Conservation (phyloP, 2,797 vertebrate species). For the Xyrichtys novacula region DNA sequence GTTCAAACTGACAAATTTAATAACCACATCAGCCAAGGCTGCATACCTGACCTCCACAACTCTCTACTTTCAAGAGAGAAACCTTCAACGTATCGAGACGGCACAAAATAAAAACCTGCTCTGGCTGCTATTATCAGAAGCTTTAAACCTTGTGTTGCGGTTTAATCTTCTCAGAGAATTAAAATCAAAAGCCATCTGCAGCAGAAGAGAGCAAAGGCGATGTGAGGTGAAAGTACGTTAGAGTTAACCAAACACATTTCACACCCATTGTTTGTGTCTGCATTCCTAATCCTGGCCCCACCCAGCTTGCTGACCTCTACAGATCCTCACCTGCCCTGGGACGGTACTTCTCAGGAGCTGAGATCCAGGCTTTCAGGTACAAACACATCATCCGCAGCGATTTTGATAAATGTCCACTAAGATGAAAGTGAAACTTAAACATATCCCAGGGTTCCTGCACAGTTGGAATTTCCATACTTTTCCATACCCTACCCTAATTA, state of each 20-base stretch:
- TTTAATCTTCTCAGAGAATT: not conserved
- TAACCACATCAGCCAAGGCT: not conserved
- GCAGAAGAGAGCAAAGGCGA: not conserved
- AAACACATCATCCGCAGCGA: not conserved
- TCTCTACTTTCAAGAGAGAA: not conserved
- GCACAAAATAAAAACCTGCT: conserved; percentile 4
- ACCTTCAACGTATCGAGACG: not conserved
- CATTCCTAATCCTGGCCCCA: conserved; percentile 43
- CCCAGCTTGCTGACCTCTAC: conserved; percentile 73
- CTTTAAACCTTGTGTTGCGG: no score
- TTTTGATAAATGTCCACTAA: not conserved
- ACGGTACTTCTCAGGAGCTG: conserved; percentile 70
- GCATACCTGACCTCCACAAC: not conserved
- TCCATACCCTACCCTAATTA: no score
- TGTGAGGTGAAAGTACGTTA: conserved; percentile 4
- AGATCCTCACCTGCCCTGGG: conserved; percentile 74
- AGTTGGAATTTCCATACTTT: no score
- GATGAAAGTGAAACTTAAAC: not conserved
- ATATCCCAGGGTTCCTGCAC: no score
- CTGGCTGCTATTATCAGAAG: not conserved
- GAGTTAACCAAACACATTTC: not conserved
- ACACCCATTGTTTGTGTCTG: conserved; percentile 31
- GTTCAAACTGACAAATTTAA: no score
- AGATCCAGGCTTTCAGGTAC: conserved; percentile 69
- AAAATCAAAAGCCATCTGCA: not conserved